Percentiles rank a stretch among this genome's conserved stretches.
Evolutionary conservation across 2,888 invertebrate species (phyloP).

Genomic region (Helobdella robusta): DNA sequence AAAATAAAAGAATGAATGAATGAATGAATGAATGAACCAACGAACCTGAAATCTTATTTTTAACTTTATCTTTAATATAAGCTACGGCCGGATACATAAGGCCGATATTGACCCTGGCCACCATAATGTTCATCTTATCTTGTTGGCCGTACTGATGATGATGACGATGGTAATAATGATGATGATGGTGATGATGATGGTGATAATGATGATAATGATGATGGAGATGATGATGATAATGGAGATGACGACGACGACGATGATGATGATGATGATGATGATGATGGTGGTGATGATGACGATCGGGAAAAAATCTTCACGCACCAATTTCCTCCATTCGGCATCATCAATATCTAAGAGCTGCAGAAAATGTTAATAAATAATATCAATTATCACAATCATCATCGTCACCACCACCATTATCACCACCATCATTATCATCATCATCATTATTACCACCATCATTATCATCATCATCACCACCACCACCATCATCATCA

Average conservation of each 20-base stretch:
- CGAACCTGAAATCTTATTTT: not conserved
- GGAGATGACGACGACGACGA: too few species aligned
- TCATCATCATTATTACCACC: not conserved
- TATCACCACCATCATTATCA: not conserved
- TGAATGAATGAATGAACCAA: too few species aligned
- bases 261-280: too few species aligned
- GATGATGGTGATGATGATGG: too few species aligned
- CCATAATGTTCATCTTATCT: conserved; percentile 17
- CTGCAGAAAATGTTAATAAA: not conserved
- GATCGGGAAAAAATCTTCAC: too few species aligned
- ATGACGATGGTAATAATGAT: too few species aligned
- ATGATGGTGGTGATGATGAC: too few species aligned
- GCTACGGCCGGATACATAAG: conserved; percentile 25
- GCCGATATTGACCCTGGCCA: conserved; percentile 19
- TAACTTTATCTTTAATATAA: conserved; percentile 20
- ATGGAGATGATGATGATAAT: too few species aligned
- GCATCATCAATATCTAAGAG: conserved; percentile 8
- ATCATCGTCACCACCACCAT: not conserved
- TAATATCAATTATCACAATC: not conserved
- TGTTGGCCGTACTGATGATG: conserved; percentile 4
- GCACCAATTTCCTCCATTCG: not conserved
- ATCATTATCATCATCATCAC: not conserved
- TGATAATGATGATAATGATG: too few species aligned
- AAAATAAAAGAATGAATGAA: too few species aligned
- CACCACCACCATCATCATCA: not conserved